Evolutionary conservation across 2,888 invertebrate species (phyloP), one percentile per base, ranked within the genome.

Genomic region (Gymnocheta viridis): DNA sequence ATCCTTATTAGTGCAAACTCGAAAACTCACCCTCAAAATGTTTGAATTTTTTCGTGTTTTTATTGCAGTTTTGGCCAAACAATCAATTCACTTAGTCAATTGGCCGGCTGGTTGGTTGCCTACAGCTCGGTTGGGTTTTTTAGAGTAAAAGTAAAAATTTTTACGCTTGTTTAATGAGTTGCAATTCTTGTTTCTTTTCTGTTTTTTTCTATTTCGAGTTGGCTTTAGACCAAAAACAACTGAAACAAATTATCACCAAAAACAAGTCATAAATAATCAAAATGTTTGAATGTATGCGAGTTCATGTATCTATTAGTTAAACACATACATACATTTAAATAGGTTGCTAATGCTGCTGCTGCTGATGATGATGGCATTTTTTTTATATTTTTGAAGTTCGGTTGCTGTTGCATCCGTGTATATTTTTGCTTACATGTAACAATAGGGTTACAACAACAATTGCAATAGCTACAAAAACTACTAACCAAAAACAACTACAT

Each of bases 241-340:
- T 56, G 70, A 69, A 73, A 38, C 78, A 82, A 67, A 67, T 77
- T 84, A 77, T 84, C 76, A 80, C 83, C 66, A 66, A 84, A 84
- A 84, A 72, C 80, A 84, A 81, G 77, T 84, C 67, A 84, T 84
- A 84, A 84, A 84, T 84, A 84, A 80, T 84, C 80, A 77, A 76
- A 76, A 80, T 64, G 67, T 67, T 78, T 78, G 32, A 41, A 56
- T 62, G 64, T 77, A 19, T 22, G 51, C 47, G 24, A 51, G 62
- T 29, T 14, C 73, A 17, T 64, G 62, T 29, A 74, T 74, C 54
- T 64, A 51, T 66, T 44, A 66, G 51, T 44, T 29, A 32, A 54
- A 54, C 14, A n/a, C 9, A 19, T n/a, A 24, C 19, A 35, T 24
- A 44, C 51, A 38, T 62, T 27, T 14, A 51, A 51, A 78, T 70